Percentiles rank a stretch among this genome's conserved stretches.
Evolutionary conservation across 2,888 invertebrate species (phyloP).

Genomic region (Galeopsomyia nigrocyanea): DNA sequence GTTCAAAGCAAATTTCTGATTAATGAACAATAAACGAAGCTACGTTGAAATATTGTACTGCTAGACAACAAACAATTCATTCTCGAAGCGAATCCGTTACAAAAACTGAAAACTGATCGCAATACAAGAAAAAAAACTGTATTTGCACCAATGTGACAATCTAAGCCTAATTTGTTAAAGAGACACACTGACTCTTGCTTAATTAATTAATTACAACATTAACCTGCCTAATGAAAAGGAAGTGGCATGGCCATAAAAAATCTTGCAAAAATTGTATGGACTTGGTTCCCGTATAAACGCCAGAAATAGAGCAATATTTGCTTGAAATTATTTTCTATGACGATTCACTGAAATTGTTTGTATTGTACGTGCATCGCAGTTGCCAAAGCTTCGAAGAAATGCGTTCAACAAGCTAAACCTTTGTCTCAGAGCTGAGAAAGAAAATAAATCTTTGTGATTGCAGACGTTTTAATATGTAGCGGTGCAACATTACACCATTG

Average conservation of each 20-base stretch:
- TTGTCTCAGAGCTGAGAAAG: slow-evolving; percentile 21
- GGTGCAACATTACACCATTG: too few species aligned
- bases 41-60: neutral
- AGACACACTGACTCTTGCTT: neutral
- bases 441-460: neutral
- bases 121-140: slow-evolving; percentile 7
- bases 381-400: slow-evolving; percentile 39
- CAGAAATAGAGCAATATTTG: neutral
- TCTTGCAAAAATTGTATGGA: too few species aligned
- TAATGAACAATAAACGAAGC: too few species aligned
- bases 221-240: too few species aligned
- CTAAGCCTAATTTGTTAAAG: slow-evolving; percentile 25
- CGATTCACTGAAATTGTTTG: slow-evolving; percentile 30
- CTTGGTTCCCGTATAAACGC: too few species aligned
- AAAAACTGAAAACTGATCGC: slow-evolving; percentile 6
- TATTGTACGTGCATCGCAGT: slow-evolving; percentile 39
- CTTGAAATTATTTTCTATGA: slow-evolving; percentile 3
- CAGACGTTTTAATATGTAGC: too few species aligned
- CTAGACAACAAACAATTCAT: neutral
- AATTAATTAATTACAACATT: neutral
- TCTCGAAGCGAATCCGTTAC: neutral
- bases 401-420: slow-evolving; percentile 13
- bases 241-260: too few species aligned
- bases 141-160: slow-evolving; percentile 35
- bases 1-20: slow-evolving; percentile 17